Percentiles rank a stretch among this genome's conserved stretches.
phyloP scores from a whole-genome alignment of 1,140 invertebrate genomes.

The Sycophaga agraensis region DNA sequence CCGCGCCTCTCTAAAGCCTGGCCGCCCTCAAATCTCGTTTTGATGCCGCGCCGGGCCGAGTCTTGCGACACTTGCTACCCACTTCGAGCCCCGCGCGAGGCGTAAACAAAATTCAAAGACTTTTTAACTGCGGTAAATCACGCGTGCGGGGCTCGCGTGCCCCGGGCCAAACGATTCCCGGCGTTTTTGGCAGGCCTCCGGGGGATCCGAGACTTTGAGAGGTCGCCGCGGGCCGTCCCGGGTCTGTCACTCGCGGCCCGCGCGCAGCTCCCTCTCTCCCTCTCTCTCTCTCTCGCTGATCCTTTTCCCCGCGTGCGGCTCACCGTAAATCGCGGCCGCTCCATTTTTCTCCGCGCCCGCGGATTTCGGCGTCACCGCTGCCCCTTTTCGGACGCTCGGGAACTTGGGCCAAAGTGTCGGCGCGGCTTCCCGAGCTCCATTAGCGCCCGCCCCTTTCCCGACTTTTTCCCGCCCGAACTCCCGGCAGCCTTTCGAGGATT shows the following conservation, averaged over 20 bases:
- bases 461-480: neutral
- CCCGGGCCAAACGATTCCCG: slow-evolving; percentile 15
- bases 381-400: no score
- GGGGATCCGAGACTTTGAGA: slow-evolving; percentile 13
- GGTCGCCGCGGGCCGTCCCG: slow-evolving; percentile 31
- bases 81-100: slow-evolving; percentile 1
- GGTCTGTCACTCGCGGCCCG: slow-evolving; percentile 30
- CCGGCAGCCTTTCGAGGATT: slow-evolving; percentile 2
- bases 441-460: neutral
- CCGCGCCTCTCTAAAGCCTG: slow-evolving; percentile 10
- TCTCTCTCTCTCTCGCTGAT: neutral
- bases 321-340: slow-evolving; percentile 38
- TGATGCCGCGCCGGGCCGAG: slow-evolving; percentile 2
- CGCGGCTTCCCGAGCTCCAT: slow-evolving; percentile 1
- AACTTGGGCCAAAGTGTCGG: slow-evolving; percentile 14
- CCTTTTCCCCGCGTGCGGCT: no score
- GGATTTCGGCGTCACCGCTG: neutral
- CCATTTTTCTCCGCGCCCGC: slow-evolving; percentile 41
- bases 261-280: slow-evolving; percentile 13
- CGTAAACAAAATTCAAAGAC: slow-evolving; percentile 28
- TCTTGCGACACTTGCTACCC: slow-evolving; percentile 11
- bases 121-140: slow-evolving; percentile 28
- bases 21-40: slow-evolving; percentile 19
- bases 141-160: neutral
- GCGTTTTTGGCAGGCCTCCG: slow-evolving; percentile 18